Evolutionary conservation across 2,113 vertebrate species (phyloP).

Genomic region (mouse (Mus musculus)): GRCm39 chr10:23227501-23228000

Average conservation of each 20-base stretch:
- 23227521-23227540: constrained; percentile 46
- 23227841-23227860: background rate
- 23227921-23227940: background rate
- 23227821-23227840: background rate
- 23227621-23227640: background rate
- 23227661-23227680: background rate
- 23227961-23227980: background rate
- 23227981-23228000: background rate
- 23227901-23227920: background rate
- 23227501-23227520: background rate
- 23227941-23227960: background rate
- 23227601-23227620: background rate
- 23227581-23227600: constrained; percentile 20
- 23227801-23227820: background rate
- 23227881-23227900: background rate
- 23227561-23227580: constrained; percentile 21
- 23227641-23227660: background rate
- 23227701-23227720: constrained; percentile 22
- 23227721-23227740: background rate
- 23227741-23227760: background rate
- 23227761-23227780: background rate
- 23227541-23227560: background rate
- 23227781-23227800: background rate
- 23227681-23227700: background rate
- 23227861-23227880: background rate